phyloP scores from a whole-genome alignment of 1,140 invertebrate species.

The Parapsyche elsis region DNA sequence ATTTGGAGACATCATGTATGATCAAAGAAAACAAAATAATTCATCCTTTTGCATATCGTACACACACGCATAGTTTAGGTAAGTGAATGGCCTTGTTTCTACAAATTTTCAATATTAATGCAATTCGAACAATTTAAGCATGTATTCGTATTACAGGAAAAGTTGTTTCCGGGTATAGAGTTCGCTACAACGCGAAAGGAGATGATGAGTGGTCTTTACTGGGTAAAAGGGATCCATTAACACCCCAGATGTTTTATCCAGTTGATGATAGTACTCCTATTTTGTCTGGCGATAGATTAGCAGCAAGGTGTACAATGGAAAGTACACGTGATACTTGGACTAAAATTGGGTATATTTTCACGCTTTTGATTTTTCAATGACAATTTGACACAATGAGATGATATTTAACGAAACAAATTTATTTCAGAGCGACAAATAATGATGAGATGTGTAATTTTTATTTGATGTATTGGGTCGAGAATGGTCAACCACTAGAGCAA shows the following conservation, averaged over 20 bases:
- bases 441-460: slow-evolving; percentile 99
- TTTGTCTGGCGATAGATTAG: slow-evolving; percentile 79
- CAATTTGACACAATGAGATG: not conserved
- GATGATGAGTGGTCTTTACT: slow-evolving; percentile 83
- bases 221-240: slow-evolving; percentile 91
- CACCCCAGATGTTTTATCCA: slow-evolving; percentile 97
- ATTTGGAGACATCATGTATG: slow-evolving; percentile 90
- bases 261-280: slow-evolving; percentile 74
- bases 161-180: slow-evolving; percentile 89
- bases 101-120: not conserved
- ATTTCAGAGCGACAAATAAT: slow-evolving; percentile 80
- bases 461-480: slow-evolving; percentile 96
- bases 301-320: slow-evolving; percentile 92
- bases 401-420: not conserved
- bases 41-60: slow-evolving; percentile 94
- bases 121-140: not conserved
- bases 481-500: slow-evolving; percentile 78
- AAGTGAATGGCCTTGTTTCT: not conserved
- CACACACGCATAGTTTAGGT: slow-evolving; percentile 92
- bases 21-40: slow-evolving; percentile 85
- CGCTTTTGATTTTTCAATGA: not conserved
- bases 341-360: slow-evolving; percentile 86
- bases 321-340: slow-evolving; percentile 75
- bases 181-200: slow-evolving; percentile 70
- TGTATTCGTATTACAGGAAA: slow-evolving; percentile 68